Evolutionary conservation across 2,797 vertebrate genomes (phyloP).

Genomic region (Parauchenoglanis ngamensis): DNA sequence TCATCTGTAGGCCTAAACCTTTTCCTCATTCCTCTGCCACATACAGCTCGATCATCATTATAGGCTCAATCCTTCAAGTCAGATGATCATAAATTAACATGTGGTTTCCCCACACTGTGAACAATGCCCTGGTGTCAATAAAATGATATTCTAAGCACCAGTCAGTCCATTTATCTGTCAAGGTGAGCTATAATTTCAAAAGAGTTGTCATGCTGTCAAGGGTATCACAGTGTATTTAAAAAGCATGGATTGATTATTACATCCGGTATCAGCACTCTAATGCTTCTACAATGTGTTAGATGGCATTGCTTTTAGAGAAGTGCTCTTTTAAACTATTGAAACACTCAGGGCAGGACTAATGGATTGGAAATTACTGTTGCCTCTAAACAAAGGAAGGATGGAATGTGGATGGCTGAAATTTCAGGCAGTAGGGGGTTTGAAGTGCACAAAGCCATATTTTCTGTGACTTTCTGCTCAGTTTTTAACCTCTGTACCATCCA

Average conservation of each 20-base stretch:
- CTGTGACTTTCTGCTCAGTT: not conserved
- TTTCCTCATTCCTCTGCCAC: not conserved
- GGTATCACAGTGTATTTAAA: constrained; percentile 48
- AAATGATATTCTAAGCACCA: constrained; percentile 31
- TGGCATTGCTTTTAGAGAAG: constrained; percentile 44
- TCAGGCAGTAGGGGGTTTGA: not conserved
- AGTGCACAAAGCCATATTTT: constrained; percentile 12
- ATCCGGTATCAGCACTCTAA: constrained; percentile 43
- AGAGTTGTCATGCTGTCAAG: constrained; percentile 32
- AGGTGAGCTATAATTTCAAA: constrained; percentile 39
- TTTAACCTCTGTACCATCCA: not conserved
- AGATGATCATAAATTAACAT: not conserved
- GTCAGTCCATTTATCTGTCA: constrained; percentile 21
- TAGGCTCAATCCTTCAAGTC: not conserved
- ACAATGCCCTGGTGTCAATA: constrained; percentile 33
- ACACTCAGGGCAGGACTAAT: constrained; percentile 28
- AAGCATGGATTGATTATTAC: constrained; percentile 45
- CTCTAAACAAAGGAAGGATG: constrained; percentile 24
- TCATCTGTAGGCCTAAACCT: not conserved
- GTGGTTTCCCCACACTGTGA: not conserved
- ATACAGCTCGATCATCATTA: not conserved
- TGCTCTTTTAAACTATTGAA: constrained; percentile 51
- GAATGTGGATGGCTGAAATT: constrained; percentile 4
- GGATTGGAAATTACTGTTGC: constrained; percentile 34
- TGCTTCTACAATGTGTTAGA: constrained; percentile 30